phyloP scores from a whole-genome alignment of 2,113 vertebrate species.

The Macrotis lagotis region DNA sequence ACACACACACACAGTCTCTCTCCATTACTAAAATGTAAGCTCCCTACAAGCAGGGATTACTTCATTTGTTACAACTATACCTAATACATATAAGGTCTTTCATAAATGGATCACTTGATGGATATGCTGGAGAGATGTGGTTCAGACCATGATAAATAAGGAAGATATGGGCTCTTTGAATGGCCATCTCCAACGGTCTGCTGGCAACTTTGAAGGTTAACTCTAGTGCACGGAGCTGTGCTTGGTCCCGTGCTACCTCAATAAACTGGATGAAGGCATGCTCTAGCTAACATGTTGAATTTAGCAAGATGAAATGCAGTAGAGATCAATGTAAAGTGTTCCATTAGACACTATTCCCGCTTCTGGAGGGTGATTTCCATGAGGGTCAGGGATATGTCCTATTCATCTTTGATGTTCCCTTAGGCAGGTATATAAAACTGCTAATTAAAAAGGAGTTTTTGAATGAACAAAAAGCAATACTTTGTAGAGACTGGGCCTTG shows the following conservation, averaged over 20 bases:
- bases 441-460: not conserved
- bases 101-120: not conserved
- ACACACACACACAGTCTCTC: not conserved
- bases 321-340: not conserved
- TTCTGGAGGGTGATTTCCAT: not conserved
- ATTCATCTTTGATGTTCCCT: not conserved
- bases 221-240: not conserved
- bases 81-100: not conserved
- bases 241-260: no score
- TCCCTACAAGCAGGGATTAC: not conserved
- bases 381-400: not conserved
- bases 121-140: not conserved
- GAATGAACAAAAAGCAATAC: not conserved
- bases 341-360: not conserved
- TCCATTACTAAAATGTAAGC: not conserved
- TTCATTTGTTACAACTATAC: not conserved
- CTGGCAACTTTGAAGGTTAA: not conserved
- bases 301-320: not conserved
- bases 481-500: not conserved
- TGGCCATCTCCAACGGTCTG: not conserved
- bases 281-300: not conserved
- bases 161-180: not conserved
- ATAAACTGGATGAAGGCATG: not conserved
- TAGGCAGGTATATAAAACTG: not conserved
- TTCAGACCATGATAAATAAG: not conserved